Conservation (phyloP, 2,797 vertebrate genomes). For the Microctenopoma lineatum region DNA sequence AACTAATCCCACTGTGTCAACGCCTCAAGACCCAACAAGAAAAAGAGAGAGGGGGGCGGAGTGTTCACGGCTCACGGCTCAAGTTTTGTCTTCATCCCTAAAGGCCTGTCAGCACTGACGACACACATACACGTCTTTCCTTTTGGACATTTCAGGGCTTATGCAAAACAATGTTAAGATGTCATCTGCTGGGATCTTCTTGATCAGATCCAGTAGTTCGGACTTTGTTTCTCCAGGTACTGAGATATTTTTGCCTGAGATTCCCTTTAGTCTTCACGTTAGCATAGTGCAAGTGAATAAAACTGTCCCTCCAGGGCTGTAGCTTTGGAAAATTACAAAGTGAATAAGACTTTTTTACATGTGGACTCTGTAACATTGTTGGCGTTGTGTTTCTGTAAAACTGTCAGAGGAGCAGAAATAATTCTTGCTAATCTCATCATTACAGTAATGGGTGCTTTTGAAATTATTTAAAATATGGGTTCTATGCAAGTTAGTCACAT, state of each 20-base stretch:
- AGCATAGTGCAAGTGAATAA: not conserved
- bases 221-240: not conserved
- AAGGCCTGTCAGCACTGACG: constrained; percentile 61
- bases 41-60: constrained; percentile 35
- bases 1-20: constrained; percentile 66
- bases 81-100: constrained; percentile 55
- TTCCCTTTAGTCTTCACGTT: not conserved
- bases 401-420: no score
- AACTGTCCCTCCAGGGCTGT: not conserved
- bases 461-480: no score
- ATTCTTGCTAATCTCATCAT: no score
- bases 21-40: constrained; percentile 60
- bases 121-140: constrained; percentile 38
- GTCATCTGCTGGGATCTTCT: constrained; percentile 19
- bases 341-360: not conserved
- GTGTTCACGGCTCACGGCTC: constrained; percentile 30
- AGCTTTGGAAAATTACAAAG: not conserved
- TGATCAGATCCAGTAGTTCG: not conserved
- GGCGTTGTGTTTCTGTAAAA: no score
- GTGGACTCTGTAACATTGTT: not conserved
- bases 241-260: not conserved
- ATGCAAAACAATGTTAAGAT: constrained; percentile 56
- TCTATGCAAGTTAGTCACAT: no score
- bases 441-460: no score
- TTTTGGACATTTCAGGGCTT: constrained; percentile 50